Conservation (phyloP, 53 echinoderm and acorn worm species). For the Pentamera pediparva region DNA sequence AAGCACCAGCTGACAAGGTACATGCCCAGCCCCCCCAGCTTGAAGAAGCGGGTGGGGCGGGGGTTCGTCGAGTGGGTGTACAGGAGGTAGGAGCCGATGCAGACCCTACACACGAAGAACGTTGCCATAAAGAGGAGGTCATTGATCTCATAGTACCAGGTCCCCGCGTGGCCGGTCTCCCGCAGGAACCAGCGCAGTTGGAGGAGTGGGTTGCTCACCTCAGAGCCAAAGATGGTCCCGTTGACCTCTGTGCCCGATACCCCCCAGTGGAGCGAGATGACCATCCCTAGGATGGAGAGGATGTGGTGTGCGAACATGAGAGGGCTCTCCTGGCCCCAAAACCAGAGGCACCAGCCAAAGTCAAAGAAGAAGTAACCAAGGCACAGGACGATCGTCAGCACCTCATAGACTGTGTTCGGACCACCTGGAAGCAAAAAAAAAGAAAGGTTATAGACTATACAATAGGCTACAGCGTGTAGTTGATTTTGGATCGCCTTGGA, state of each 20-base stretch:
- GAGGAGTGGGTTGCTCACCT: slow-evolving; percentile 83
- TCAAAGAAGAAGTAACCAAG: slow-evolving; percentile 94
- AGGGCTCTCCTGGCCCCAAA: slow-evolving; percentile 63
- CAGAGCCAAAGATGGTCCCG: slow-evolving; percentile 93
- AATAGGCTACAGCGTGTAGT: background rate
- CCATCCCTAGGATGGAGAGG: slow-evolving; percentile 63
- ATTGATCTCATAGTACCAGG: slow-evolving; percentile 67
- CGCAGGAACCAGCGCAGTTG: slow-evolving; percentile 89
- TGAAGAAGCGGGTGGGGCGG: slow-evolving; percentile 51
- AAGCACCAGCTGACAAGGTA: slow-evolving; percentile 84
- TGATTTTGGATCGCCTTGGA: too few species aligned
- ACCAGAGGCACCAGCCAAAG: slow-evolving; percentile 57
- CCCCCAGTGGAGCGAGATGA: slow-evolving; percentile 41
- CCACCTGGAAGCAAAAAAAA: slow-evolving; percentile 52
- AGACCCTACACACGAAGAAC: slow-evolving; percentile 63
- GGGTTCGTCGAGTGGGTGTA: slow-evolving; percentile 67
- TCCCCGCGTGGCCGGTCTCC: slow-evolving; percentile 49
- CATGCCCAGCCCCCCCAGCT: slow-evolving; percentile 56
- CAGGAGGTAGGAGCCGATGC: slow-evolving; percentile 64
- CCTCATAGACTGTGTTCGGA: slow-evolving; percentile 65
- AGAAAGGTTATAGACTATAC: background rate
- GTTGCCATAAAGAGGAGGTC: slow-evolving; percentile 70
- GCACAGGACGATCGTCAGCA: slow-evolving; percentile 62
- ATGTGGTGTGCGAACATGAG: slow-evolving; percentile 79
- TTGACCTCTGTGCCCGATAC: slow-evolving; percentile 81